Evolutionary conservation across 2,797 vertebrate species (phyloP).

Genomic region (Bucorvus abyssinicus): DNA sequence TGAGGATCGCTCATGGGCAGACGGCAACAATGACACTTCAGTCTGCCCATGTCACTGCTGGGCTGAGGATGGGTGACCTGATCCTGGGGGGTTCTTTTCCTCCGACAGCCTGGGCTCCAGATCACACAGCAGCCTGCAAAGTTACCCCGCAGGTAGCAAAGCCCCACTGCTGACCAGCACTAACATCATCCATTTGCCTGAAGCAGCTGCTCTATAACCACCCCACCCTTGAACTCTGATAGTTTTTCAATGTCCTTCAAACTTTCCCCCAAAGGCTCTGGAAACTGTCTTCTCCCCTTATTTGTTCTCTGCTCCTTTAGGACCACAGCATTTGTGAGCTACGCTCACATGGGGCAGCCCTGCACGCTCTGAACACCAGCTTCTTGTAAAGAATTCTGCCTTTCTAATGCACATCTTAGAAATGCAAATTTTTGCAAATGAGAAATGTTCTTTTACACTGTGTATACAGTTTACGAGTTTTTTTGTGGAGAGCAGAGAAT

Average conservation of each 20-base stretch:
- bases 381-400: not conserved
- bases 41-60: not conserved
- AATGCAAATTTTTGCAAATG: slow-evolving; percentile 61
- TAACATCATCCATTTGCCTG: not conserved
- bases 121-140: not conserved
- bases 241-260: not conserved
- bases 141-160: not conserved
- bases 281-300: not conserved
- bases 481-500: slow-evolving; percentile 42
- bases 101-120: not conserved
- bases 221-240: not conserved
- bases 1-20: not conserved
- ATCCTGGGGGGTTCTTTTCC: not conserved
- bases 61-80: not conserved
- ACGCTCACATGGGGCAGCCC: not conserved
- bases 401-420: slow-evolving; percentile 22
- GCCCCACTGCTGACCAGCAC: not conserved
- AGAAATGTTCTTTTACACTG: slow-evolving; percentile 20
- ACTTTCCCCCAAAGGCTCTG: not conserved
- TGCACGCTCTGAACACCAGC: not conserved
- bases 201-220: not conserved
- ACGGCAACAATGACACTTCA: not conserved
- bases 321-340: not conserved
- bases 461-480: slow-evolving; percentile 4
- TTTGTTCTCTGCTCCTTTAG: not conserved